phyloP scores from a whole-genome alignment of 2,797 vertebrate genomes.

The Myoxocephalus aenaeus region DNA sequence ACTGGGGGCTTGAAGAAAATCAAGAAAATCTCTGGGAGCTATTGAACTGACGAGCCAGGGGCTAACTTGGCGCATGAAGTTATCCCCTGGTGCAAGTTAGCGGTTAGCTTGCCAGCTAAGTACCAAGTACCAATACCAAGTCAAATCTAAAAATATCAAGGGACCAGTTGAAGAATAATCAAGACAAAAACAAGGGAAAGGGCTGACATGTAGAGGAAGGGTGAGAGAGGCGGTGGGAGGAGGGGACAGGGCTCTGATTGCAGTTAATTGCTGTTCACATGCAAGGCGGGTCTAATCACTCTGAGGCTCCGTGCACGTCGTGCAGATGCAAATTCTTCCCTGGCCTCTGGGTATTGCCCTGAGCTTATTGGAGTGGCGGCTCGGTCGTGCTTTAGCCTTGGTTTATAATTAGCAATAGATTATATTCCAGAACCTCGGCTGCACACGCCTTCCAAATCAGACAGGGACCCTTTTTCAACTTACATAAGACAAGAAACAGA shows the following conservation, averaged over 20 bases:
- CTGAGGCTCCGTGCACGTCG: constrained; percentile 15
- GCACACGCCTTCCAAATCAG: constrained; percentile 52
- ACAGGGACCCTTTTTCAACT: constrained; percentile 44
- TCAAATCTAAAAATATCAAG: background rate
- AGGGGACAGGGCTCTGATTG: constrained; percentile 69
- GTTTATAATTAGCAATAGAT: constrained; percentile 76
- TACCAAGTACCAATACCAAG: background rate
- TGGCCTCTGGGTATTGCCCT: constrained; percentile 50
- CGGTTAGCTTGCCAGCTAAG: background rate
- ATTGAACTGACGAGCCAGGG: too few species aligned
- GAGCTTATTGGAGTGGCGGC: constrained; percentile 49
- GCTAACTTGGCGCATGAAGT: too few species aligned
- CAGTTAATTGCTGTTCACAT: constrained; percentile 78
- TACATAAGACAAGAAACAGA: constrained; percentile 32
- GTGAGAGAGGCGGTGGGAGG: constrained; percentile 47
- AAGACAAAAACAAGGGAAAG: constrained; percentile 34
- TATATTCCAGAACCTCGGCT: constrained; percentile 53
- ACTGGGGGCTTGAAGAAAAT: too few species aligned
- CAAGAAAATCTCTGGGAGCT: too few species aligned
- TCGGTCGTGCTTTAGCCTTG: constrained; percentile 54
- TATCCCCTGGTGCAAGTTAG: too few species aligned
- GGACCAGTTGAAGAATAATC: constrained; percentile 26
- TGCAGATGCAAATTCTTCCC: constrained; percentile 51
- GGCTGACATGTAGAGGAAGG: constrained; percentile 44
- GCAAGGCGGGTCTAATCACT: constrained; percentile 71